Conservation (phyloP, 2,113 vertebrate genomes). For the Sisor rabdophorus region DNA sequence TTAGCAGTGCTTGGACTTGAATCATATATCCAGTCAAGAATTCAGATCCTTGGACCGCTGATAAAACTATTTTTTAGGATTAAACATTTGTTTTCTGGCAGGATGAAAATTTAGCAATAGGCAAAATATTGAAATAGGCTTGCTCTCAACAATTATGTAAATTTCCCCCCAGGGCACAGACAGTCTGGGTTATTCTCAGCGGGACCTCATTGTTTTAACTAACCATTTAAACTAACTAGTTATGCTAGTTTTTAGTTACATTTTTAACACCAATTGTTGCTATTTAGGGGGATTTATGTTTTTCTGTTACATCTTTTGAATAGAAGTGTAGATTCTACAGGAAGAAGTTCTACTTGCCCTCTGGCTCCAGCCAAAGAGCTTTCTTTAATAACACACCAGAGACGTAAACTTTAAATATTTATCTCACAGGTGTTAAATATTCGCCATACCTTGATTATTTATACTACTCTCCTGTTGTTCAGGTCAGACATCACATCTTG, state of each 20-base stretch:
- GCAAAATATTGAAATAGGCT: too few species aligned
- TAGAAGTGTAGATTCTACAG: constrained; percentile 18
- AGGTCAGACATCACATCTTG: constrained; percentile 1
- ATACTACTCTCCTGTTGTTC: constrained; percentile 45
- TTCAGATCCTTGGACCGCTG: too few species aligned
- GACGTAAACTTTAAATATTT: constrained; percentile 65
- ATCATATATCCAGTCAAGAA: too few species aligned
- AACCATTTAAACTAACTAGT: background rate
- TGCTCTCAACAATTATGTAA: too few species aligned
- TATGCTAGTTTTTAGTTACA: too few species aligned
- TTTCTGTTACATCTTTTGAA: background rate
- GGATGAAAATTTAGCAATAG: too few species aligned
- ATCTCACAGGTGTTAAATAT: constrained; percentile 56
- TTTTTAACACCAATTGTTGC: too few species aligned
- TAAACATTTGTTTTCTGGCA: too few species aligned
- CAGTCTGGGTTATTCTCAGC: background rate
- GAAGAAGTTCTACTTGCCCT: constrained; percentile 1
- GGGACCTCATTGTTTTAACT: background rate
- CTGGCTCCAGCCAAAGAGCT: background rate
- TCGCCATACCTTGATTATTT: constrained; percentile 60
- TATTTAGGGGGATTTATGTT: constrained; percentile 15
- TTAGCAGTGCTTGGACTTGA: too few species aligned
- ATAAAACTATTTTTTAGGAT: too few species aligned
- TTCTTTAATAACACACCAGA: constrained; percentile 45
- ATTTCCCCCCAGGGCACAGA: too few species aligned